Conservation (phyloP, 2,797 vertebrate genomes). For the Poliocrania exsul region DNA sequence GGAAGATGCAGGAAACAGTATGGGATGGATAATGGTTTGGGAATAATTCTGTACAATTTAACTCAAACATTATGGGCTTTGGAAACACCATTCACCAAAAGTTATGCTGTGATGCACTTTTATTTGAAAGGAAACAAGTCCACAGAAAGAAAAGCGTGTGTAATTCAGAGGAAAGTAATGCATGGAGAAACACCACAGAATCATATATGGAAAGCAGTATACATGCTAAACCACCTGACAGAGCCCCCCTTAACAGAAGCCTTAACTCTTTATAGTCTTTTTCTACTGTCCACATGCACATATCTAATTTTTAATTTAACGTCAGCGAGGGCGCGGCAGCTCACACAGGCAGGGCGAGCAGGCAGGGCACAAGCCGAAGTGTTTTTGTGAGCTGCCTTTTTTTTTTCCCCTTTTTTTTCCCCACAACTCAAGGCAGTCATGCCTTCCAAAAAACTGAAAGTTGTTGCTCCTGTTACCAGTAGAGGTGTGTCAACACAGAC, state of each 20-base stretch:
- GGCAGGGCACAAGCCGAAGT: no score
- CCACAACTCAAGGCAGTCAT: no score
- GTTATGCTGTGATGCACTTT: background rate
- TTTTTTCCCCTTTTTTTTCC: no score
- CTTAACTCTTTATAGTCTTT: no score
- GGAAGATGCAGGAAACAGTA: background rate
- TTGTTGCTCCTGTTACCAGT: no score
- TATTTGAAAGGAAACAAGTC: background rate
- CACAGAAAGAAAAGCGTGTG: background rate
- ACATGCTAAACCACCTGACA: background rate
- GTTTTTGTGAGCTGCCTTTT: no score
- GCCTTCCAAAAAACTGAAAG: no score
- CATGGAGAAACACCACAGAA: background rate
- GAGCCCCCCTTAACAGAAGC: background rate
- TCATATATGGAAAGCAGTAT: background rate
- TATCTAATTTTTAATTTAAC: no score
- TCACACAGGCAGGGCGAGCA: no score
- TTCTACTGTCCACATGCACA: no score
- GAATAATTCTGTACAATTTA: background rate
- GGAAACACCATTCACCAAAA: background rate
- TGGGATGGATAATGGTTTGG: background rate
- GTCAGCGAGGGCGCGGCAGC: no score
- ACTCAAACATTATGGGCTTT: background rate
- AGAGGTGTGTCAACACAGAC: no score
- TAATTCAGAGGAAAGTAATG: background rate